Evolutionary conservation across 2,888 invertebrate genomes (phyloP).

Genomic region (Eristalinus sepulchralis): DNA sequence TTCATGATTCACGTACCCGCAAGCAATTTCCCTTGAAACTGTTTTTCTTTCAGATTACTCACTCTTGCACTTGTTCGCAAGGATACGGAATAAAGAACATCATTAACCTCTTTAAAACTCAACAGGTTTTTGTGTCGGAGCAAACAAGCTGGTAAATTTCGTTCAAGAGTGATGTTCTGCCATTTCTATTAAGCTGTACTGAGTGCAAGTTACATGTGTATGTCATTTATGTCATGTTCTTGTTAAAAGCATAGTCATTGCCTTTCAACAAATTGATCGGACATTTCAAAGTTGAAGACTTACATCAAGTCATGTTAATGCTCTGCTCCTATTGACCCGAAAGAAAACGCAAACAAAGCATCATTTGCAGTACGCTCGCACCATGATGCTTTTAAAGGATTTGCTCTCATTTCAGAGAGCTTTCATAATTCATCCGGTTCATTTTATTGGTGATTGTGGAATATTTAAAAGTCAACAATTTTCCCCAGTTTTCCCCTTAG

Average conservation of each 20-base stretch:
- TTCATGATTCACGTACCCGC: background rate
- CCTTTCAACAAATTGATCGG: constrained; percentile 5
- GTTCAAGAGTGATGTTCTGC: background rate
- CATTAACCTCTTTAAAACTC: constrained; percentile 15
- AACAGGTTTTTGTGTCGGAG: constrained; percentile 9
- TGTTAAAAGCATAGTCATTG: background rate
- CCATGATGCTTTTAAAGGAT: background rate
- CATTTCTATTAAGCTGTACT: constrained; percentile 1
- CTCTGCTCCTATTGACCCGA: background rate
- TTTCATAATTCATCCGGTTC: background rate
- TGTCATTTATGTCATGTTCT: background rate
- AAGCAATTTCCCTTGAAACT: background rate
- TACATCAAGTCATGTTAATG: constrained; percentile 17
- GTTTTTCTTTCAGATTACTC: background rate
- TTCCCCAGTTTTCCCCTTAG: background rate
- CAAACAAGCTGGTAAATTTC: constrained; percentile 7
- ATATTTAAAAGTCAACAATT: background rate
- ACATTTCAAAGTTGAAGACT: constrained; percentile 9
- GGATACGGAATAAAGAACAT: background rate
- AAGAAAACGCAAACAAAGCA: constrained; percentile 4
- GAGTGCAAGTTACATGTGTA: background rate
- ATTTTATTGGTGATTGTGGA: background rate
- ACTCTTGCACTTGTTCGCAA: background rate
- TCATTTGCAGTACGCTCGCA: background rate
- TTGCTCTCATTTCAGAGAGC: background rate